Base-by-base conservation (phyloP, 1,140 invertebrate species). In the Periplaneta americana region DNA sequence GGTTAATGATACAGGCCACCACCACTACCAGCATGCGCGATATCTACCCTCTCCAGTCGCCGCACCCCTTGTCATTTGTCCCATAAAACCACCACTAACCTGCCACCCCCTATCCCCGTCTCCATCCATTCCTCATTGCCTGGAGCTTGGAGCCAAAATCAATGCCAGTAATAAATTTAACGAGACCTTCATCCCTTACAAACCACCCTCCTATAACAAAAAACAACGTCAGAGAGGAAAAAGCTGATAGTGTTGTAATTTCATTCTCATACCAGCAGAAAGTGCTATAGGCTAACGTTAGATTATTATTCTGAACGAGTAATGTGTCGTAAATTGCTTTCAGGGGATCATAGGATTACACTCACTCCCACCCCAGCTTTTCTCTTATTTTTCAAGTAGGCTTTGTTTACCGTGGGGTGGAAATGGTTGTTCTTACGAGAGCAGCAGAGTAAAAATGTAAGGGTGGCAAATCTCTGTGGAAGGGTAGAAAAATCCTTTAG, bases 161-260 rank as follows among this genome's bases (percentile, higher is more conserved):
- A 78, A 78, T 78, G 76, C 76, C 76, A 36, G 76, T 78, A 78
- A 78, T 78, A 78, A 66, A 78, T 78, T 78, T 78, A 78, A 34
- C 76, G 36, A 78, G 34, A 36, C n/a, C 76, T 36, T 78, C 76
- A 28, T 36, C 76, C 28, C 34, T 36, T 35, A 35, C 17, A 17
- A 35, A 9, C 32, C 22, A 5, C 75, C 31, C 75, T 32, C 5
- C 48, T 32, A n/a, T n/a, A 76, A 76, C 32, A 36, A 78, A 78
- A 78, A 36, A 36, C 22, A 78, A 28, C 35, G 76, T 28, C 34
- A 36, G 76, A 34, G 76, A 36, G 76, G 35, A 78, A 78, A 78
- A 39, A 36, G 34, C 76, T n/a, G 76, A 34, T 36, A 34, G 34
- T 34, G 76, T 31, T 34, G 76, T 78, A 78, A 78, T 78, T 78